Evolutionary conservation across 2,888 invertebrate genomes (phyloP), one percentile per base, ranked within the genome.

Genomic region (Sphaeridia pumilis): DNA sequence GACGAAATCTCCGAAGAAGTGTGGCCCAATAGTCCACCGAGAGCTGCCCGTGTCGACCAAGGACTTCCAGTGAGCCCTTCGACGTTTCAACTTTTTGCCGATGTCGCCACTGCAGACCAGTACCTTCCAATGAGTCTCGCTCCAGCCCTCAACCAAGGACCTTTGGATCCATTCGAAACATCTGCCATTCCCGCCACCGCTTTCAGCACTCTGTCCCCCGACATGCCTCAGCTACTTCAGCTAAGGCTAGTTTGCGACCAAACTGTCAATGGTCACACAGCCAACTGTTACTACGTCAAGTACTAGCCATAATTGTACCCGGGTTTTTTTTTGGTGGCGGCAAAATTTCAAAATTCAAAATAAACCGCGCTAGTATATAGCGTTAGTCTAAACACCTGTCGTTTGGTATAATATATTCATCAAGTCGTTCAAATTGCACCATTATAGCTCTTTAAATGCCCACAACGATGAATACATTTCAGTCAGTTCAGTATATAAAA

Each of bases 1-100:
- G 44, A 25, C 17, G 10, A 48, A 25, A 26, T 17, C 27, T n/a
- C 27, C 2, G 49, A 41, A 2, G 49, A 49, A 49, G 41, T 49
- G 1, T 49, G 49, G 49, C 49, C 49, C 1, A 21, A 49, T 27
- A 24, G 41, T 17, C 49, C 41, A 12, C 49, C 49, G 14, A 14
- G 49, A 27, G 17, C 20, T 21, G 38, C 49, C 28, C 41, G 49
- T 4, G 4, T 49, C 20, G 48, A 36, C 5, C 10, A 31, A 31
- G 7, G 10, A 10, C 7, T 31, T 31, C 31, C 31, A 31, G 10
- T 31, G 10, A 31, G 10, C 31, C 31, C 10, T 10, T 14, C 31
- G 7, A 31, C 31, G 7, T 31, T 10, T 31, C 31, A 31, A 31
- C 31, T 31, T 14, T 31, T 31, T 31, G 14, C 31, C 7, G 31